Evolutionary conservation across 2,113 vertebrate genomes (phyloP), one percentile per base, ranked within the genome.

Genomic region (Brachyhypopomus gauderio): DNA sequence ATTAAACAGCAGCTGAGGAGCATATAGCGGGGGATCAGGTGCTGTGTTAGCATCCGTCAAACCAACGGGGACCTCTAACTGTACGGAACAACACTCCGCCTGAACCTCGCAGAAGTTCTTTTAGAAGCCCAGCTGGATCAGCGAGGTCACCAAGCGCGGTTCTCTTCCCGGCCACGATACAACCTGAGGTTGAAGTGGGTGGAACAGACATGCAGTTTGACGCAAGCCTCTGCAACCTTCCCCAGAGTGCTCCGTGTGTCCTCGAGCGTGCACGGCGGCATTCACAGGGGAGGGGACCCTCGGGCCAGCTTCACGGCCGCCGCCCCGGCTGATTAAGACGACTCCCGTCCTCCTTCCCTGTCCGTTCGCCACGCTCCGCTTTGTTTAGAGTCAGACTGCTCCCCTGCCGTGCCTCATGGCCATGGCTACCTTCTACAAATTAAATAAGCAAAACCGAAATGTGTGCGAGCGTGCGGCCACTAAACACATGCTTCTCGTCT

Each of bases 401-500:
- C 60, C 5, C 69, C 52, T 75, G 71, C 45, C n/a, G 58, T 71
- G 22, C 64, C 64, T 71, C 66, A 25, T 73, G 16, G 22, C 30
- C 34, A 48, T 7, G 52, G 48, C 27, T 23, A 63, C 9, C 9
- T 71, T 55, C 64, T 77, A 34, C 80, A 77, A 67, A 72, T 63
- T 5, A 58, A n/a, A 63, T 22, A 25, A 27, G 6, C 30, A 59
- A 36, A 38, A 30, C 14, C 5, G 27, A 25, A 73, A 22, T 72
- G 0, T 84, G 52, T 60, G 11, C 41, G n/a, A 77, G 19, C 79
- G 76, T 76, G 14, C 59, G 52, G 48, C 74, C 66, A 82, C 75
- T 83, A 27, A 77, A 20, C 67, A 41, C 62, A 1, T 72, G 4
- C 48, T 59, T 81, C 70, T 67, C 80, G 34, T 74, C 75, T 74